phyloP scores from a whole-genome alignment of 2,113 vertebrate genomes.

The Mustela nigripes region DNA sequence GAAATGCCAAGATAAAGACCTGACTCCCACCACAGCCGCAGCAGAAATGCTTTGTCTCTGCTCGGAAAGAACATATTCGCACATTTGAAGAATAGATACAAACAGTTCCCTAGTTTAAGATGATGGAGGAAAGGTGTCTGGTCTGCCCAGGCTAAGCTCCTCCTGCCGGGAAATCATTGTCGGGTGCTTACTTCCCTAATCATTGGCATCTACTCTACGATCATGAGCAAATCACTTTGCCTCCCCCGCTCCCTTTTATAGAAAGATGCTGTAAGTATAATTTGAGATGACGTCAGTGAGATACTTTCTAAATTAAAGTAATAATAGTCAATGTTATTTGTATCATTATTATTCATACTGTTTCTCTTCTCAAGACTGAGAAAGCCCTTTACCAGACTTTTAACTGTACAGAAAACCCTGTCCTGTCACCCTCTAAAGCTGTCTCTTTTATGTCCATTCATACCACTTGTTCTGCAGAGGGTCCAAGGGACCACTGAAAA shows the following conservation, averaged over 20 bases:
- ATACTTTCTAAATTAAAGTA: conserved; percentile 4
- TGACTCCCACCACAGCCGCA: neutral
- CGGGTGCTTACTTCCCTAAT: neutral
- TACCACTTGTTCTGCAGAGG: neutral
- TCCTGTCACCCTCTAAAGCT: neutral
- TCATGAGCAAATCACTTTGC: neutral
- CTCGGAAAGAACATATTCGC: neutral
- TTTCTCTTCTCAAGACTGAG: neutral
- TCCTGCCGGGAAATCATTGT: neutral
- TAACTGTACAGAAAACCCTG: neutral
- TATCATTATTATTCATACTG: neutral
- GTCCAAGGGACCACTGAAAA: neutral
- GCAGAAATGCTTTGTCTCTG: neutral
- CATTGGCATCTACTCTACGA: neutral
- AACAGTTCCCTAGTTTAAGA: conserved; percentile 1
- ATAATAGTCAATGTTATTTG: neutral
- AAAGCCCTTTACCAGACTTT: conserved; percentile 34
- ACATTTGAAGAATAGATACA: neutral
- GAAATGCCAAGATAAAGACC: neutral
- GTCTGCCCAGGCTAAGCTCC: neutral
- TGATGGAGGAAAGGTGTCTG: neutral
- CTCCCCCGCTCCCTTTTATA: neutral
- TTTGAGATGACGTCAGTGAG: neutral
- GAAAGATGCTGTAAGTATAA: neutral
- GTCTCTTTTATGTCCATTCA: neutral